A percentile compares a stretch with the other conserved stretches of the same genome.
Conservation (phyloP, 2,797 vertebrate species). For the Adrianichthys oophorus region DNA sequence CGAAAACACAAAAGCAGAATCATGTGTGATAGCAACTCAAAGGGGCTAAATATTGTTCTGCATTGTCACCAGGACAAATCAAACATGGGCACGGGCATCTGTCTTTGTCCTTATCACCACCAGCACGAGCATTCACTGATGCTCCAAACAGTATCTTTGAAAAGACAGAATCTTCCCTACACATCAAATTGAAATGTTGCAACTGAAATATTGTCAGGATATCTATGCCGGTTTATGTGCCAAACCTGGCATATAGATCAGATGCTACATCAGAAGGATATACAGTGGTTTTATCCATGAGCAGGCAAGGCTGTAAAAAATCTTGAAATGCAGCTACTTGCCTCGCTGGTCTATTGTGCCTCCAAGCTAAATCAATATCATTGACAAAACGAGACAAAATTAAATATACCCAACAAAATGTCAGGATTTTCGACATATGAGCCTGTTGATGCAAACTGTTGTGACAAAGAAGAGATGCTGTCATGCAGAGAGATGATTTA, state of each 20-base stretch:
- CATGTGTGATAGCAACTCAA: conserved; percentile 49
- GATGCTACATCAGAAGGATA: conserved; percentile 56
- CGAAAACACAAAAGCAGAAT: conserved; percentile 53
- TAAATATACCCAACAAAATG: conserved; percentile 5
- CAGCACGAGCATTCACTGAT: conserved; percentile 60
- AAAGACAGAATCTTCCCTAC: conserved; percentile 64
- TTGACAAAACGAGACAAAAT: conserved; percentile 6
- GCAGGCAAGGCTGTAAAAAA: conserved; percentile 34
- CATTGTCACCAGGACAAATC: conserved; percentile 69
- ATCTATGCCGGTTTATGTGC: conserved; percentile 54
- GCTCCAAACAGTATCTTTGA: conserved; percentile 50
- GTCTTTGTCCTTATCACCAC: conserved; percentile 68
- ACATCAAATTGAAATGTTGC: conserved; percentile 77
- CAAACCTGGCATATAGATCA: conserved; percentile 62
- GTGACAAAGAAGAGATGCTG: background rate
- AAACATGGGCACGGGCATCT: conserved; percentile 61
- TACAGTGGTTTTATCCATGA: conserved; percentile 35
- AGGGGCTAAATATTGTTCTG: conserved; percentile 59
- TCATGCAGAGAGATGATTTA: background rate
- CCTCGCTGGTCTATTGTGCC: conserved; percentile 17
- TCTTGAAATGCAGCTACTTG: conserved; percentile 33
- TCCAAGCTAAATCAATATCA: conserved; percentile 35
- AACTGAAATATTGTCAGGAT: conserved; percentile 71
- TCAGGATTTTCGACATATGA: conserved; percentile 9
- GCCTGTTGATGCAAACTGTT: background rate